Evolutionary conservation across 1,140 invertebrate genomes (phyloP), one percentile per base, ranked within the genome.

Genomic region (Drosophila willistoni): DNA sequence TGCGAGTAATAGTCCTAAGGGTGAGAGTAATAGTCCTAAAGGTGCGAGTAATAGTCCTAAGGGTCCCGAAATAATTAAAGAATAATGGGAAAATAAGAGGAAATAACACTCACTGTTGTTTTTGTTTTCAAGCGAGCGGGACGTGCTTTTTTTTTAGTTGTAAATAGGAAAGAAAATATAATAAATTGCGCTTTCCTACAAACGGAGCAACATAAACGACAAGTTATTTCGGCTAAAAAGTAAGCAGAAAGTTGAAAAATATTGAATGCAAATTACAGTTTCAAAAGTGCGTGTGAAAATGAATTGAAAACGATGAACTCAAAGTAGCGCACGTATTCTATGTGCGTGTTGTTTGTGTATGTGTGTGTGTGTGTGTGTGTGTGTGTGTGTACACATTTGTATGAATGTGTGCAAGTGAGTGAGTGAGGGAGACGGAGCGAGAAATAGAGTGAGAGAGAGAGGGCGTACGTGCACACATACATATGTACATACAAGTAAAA

Each of bases 271-370:
- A 47, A 7, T 4, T 0, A 17, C 7, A 19, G 6, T 51, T 10
- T 22, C 17, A 17, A 47, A 51, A 51, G 44, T 51, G 44, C 44
- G 44, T 51, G 44, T 17, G 55, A 87, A 86, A 86, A 87, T 73
- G 73, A 87, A 87, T 89, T 87, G 81, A 84, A 87, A 87, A 87
- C 84, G 80, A 87, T 84, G 84, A 87, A 87, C 84, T 84, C 77
- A 84, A 87, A 87, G 80, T 87, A 87, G 83, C 80, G 68, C 83
- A 87, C 82, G 76, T 71, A 76, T 64, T 63, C 64, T 13, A 19
- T 42, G 36, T 63, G 57, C 36, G 47, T 44, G 65, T 55, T 29
- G 25, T 25, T 25, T 25, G 66, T 67, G 17, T 19, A 19, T 51
- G 10, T 59, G 56, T 47, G 33, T 17, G 22, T 47, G 19, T 64